Evolutionary conservation across 2,888 invertebrate genomes (phyloP).

Genomic region (Diarsia brunnea): DNA sequence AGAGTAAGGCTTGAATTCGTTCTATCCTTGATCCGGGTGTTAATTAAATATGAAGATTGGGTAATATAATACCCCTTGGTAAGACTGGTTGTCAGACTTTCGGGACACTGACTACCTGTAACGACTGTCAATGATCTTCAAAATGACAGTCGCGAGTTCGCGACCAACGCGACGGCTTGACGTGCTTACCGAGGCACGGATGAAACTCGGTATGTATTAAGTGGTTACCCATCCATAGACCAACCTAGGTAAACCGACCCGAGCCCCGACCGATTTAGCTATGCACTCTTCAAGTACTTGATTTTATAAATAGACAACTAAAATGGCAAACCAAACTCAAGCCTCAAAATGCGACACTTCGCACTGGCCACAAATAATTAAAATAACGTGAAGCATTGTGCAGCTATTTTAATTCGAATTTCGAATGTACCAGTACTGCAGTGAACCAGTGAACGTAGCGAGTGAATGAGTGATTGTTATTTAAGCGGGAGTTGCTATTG

Average conservation of each 20-base stretch:
- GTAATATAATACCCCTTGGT: no score
- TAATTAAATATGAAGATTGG: background rate
- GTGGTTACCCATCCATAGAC: no score
- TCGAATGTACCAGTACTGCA: constrained; percentile 54
- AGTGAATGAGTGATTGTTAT: constrained; percentile 67
- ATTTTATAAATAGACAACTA: background rate
- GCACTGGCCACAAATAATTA: constrained; percentile 15
- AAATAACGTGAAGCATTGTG: constrained; percentile 39
- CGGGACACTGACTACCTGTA: no score
- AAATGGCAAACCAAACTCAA: background rate
- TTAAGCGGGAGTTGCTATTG: constrained; percentile 66
- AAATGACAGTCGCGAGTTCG: no score
- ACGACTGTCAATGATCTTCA: no score
- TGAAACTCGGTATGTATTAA: no score
- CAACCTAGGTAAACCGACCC: no score
- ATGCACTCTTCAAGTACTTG: no score
- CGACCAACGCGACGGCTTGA: no score
- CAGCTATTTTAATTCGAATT: constrained; percentile 49
- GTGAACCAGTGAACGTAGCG: constrained; percentile 20
- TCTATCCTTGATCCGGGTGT: background rate
- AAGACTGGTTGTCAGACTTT: no score
- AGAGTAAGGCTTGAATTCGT: background rate
- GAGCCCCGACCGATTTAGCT: no score
- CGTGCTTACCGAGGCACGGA: no score
- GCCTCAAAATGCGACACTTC: background rate